A percentile compares a stretch with the other conserved stretches of the same genome.
phyloP scores from a whole-genome alignment of 2,888 invertebrate genomes.

The Molorchus minor region DNA sequence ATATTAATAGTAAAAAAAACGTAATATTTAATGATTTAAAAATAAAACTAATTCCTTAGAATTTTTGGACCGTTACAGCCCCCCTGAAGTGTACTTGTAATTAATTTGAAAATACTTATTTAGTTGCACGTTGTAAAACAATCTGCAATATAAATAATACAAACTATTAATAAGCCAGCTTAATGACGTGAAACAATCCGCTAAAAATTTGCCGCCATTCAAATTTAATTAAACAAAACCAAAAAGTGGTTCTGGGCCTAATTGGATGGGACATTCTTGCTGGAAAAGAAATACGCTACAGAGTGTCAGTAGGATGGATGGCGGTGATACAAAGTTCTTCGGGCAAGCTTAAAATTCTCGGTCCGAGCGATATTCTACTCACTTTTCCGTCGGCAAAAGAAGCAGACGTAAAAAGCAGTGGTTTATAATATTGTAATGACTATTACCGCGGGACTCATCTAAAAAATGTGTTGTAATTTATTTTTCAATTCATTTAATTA shows the following conservation, averaged over 20 bases:
- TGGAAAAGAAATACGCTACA: conserved; percentile 47
- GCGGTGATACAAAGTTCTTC: conserved; percentile 45
- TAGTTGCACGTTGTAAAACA: neutral
- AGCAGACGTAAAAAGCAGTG: conserved; percentile 11
- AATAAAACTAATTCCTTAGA: too few relatives aligned
- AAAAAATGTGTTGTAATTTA: too few relatives aligned
- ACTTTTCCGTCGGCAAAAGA: conserved; percentile 28
- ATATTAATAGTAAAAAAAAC: too few relatives aligned
- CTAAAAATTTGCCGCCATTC: conserved; percentile 29
- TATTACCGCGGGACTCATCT: too few relatives aligned
- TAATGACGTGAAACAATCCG: conserved; percentile 19
- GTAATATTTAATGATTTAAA: too few relatives aligned
- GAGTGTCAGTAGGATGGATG: conserved; percentile 46
- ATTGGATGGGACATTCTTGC: conserved; percentile 52
- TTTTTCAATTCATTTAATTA: too few relatives aligned
- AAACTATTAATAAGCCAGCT: neutral
- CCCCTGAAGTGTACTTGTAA: too few relatives aligned
- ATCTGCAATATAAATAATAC: neutral
- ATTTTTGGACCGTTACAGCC: too few relatives aligned
- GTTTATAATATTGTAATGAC: too few relatives aligned
- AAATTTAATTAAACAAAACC: conserved; percentile 44
- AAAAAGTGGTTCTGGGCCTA: conserved; percentile 46
- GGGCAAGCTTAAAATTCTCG: conserved; percentile 51
- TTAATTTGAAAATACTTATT: too few relatives aligned
- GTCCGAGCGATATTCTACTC: conserved; percentile 19